These are phyloP conservation scores for Glaucomys volans DNA, from an alignment of 2,113 vertebrate species.

Conservation along the genomic window DNA sequence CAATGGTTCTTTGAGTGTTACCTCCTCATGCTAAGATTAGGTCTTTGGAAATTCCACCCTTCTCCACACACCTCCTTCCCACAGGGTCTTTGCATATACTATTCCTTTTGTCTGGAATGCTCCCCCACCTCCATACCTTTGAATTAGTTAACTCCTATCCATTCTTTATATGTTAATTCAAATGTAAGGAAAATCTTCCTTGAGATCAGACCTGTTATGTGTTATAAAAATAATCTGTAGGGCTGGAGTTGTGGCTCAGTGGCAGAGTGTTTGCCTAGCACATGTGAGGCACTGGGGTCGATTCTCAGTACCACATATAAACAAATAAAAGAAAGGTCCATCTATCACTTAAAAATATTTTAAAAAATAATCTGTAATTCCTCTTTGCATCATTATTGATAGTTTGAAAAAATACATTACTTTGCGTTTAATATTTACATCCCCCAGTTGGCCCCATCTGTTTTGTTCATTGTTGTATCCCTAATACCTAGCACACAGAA, in stretches of 20 bases:
- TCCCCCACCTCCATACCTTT: neutral
- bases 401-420: neutral
- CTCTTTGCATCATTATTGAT: neutral
- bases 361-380: constrained; percentile 43
- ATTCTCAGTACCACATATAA: too few relatives aligned
- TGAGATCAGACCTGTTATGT: neutral
- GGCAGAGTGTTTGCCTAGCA: too few relatives aligned
- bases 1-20: neutral
- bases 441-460: neutral
- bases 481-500: constrained; percentile 15
- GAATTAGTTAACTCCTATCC: neutral
- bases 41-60: neutral
- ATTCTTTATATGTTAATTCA: neutral
- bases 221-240: constrained; percentile 27
- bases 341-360: too few relatives aligned
- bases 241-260: too few relatives aligned
- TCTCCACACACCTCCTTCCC: neutral
- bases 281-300: too few relatives aligned
- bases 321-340: too few relatives aligned
- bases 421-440: neutral
- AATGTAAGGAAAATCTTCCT: neutral
- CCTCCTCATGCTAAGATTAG: neutral
- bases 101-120: neutral
- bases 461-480: neutral
- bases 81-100: neutral